Conservation (phyloP, 2,113 vertebrate genomes). For the Phainopepla nitens region DNA sequence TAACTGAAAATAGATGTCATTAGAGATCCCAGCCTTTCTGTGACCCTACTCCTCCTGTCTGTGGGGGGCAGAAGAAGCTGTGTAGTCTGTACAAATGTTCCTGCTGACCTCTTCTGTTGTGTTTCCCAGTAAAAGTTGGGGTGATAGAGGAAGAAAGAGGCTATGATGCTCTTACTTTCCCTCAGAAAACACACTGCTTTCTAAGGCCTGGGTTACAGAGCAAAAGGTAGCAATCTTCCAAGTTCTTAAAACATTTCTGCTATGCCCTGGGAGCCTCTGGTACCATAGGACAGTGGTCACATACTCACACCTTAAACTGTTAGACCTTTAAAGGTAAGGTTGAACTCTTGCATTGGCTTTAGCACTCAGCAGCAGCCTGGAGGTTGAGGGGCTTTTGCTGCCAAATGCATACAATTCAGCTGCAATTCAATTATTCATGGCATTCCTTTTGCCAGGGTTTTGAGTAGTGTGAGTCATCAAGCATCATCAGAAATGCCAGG, state of each 20-base stretch:
- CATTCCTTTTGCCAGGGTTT: neutral
- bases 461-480: neutral
- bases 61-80: neutral
- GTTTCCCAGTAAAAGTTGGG: neutral
- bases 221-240: neutral
- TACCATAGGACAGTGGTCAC: neutral
- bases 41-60: neutral
- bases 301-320: neutral
- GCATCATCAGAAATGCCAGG: neutral
- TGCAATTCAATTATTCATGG: neutral
- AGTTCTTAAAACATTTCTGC: neutral
- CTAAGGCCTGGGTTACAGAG: neutral
- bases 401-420: neutral
- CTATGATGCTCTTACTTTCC: neutral
- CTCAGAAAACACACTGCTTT: neutral
- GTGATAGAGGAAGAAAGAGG: neutral
- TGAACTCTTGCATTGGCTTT: neutral
- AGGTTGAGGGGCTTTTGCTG: neutral
- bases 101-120: neutral
- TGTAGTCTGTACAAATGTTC: neutral
- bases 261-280: neutral
- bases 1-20: conserved; percentile 56
- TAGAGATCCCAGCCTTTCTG: conserved; percentile 41
- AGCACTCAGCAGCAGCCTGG: neutral
- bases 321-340: neutral